Evolutionary conservation across 37 sponge, comb jelly and placozoan genomes (phyloP), one percentile per base, ranked within the genome.

Genomic region (Dysidea cf. avara): DNA sequence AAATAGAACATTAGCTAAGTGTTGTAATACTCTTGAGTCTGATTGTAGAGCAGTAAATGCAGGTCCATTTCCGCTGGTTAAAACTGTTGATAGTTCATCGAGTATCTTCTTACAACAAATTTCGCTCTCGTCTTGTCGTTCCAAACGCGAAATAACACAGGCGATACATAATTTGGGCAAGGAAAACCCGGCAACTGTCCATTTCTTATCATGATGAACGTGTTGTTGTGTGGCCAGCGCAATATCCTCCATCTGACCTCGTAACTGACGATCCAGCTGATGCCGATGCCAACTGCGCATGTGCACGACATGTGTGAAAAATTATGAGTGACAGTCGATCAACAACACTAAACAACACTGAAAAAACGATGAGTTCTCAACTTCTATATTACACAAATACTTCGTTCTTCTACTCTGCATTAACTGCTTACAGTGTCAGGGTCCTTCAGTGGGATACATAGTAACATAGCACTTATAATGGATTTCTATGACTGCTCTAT

Each of bases 131-230:
- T 35, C 66, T 29, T 39, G 70, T 7, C 63, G 20, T 31, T 75
- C 74, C 40, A 87, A 65, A 40, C 77, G 67, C 47, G 75, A 76
- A 24, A 66, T 76, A 32, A 60, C 77, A 54, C 87, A 87, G 18
- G 87, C 87, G 12, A 87, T 38, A 29, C 87, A 87, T 26, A 87
- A 39, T 52, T 62, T 55, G 21, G 81, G 66, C 26, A 87, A 34
- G 14, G 87, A 75, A 60, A 72, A 76, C 17, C 87, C 87, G 14
- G 66, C 28, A 26, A 81, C 58, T 28, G 53, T 77, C 87, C 87
- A 87, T 35, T 66, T 75, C 3, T 66, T 64, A 35, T 82, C 81
- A 65, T 87, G 87, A 24, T 81, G 76, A 22, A 64, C 77, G 55
- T 87, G 87, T 66, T 74, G 65, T 0, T 52, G 51, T 1, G 81